Conservation (phyloP, 2,113 vertebrate genomes). For the Pandion haliaetus region DNA sequence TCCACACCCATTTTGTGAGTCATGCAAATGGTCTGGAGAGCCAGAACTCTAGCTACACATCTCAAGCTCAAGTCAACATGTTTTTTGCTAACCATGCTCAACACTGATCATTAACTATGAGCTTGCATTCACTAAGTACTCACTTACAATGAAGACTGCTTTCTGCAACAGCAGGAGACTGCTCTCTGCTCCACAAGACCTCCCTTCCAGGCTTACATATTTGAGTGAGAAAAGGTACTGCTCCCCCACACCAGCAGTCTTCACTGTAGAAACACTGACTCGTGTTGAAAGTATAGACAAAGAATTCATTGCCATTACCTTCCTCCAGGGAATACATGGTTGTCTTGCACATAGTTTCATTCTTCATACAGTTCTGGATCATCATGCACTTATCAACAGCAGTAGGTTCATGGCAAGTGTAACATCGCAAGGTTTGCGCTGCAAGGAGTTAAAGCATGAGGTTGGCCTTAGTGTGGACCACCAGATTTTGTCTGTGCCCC, state of each 20-base stretch:
- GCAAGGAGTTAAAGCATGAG: neutral
- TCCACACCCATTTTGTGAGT: neutral
- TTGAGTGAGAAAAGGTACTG: neutral
- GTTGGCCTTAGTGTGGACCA: neutral
- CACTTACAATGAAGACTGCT: neutral
- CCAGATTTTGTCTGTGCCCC: too few species aligned
- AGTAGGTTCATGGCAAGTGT: neutral
- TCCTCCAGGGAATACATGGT: constrained; percentile 40
- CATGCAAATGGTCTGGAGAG: neutral
- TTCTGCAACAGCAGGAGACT: neutral
- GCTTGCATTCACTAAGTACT: neutral
- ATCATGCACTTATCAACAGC: neutral
- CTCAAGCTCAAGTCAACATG: neutral
- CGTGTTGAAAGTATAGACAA: neutral
- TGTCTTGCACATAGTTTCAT: constrained; percentile 43
- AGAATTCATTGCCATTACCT: neutral
- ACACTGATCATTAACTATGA: neutral
- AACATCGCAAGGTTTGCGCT: constrained; percentile 21
- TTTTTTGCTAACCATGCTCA: neutral
- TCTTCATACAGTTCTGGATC: neutral
- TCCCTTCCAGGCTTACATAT: neutral
- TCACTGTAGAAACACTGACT: neutral
- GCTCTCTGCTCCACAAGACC: accelerated
- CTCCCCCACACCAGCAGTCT: neutral
- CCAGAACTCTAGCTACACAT: neutral